A percentile compares a stretch with the other conserved stretches of the same genome.
Conservation (phyloP, 2,888 invertebrate species). For the Ochropleura plecta region DNA sequence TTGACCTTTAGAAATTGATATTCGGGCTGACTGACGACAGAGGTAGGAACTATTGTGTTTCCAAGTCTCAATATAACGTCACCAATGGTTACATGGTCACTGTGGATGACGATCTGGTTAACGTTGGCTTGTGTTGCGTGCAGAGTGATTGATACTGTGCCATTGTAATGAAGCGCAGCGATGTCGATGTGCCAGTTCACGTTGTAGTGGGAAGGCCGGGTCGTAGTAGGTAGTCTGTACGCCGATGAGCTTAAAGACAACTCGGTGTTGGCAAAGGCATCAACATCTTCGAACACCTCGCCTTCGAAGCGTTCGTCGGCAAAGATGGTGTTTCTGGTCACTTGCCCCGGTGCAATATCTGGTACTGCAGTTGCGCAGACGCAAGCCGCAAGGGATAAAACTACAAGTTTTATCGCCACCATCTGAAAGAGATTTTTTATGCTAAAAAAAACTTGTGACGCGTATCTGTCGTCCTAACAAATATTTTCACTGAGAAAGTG, state of each 20-base stretch:
- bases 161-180: slow-evolving; percentile 73
- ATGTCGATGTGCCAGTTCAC: slow-evolving; percentile 83
- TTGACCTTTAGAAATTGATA: slow-evolving; percentile 77
- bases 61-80: slow-evolving; percentile 82
- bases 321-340: slow-evolving; percentile 82
- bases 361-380: slow-evolving; percentile 73
- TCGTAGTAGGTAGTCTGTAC: slow-evolving; percentile 87
- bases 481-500: not conserved
- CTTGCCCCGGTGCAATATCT: slow-evolving; percentile 59
- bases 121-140: slow-evolving; percentile 75
- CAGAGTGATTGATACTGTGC: slow-evolving; percentile 80
- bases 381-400: slow-evolving; percentile 71
- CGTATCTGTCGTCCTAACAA: not conserved
- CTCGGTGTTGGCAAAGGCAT: slow-evolving; percentile 54
- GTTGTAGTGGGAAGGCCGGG: slow-evolving; percentile 89
- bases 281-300: slow-evolving; percentile 79
- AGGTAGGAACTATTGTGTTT: slow-evolving; percentile 58
- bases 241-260: slow-evolving; percentile 63
- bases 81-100: slow-evolving; percentile 74
- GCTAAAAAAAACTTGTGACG: not conserved
- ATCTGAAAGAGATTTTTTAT: slow-evolving; percentile 73
- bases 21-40: slow-evolving; percentile 58
- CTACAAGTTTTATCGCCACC: slow-evolving; percentile 76
- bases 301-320: slow-evolving; percentile 82
- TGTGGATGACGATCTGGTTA: slow-evolving; percentile 80